Base-by-base conservation (phyloP, 2,113 vertebrate species). In the Myocastor coypus region DNA sequence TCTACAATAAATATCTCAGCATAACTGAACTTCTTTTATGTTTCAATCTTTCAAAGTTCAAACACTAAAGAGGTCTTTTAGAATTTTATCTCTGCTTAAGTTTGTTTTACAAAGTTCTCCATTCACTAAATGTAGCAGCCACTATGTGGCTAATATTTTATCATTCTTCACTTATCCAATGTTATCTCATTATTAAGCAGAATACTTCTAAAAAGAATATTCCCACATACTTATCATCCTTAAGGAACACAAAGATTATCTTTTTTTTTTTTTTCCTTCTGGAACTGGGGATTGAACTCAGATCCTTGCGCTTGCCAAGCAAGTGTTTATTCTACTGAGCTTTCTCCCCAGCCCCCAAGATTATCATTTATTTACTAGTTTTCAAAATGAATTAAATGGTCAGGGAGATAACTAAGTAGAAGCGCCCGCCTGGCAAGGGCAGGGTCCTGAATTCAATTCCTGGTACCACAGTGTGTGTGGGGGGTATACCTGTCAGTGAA, bases 291-390 rank as follows among this genome's bases (percentile, higher is more conserved):
- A n/a, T n/a, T n/a, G n/a, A n/a, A n/a, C n/a, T n/a, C n/a, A n/a
- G n/a, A n/a, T n/a, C n/a, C n/a, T n/a, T n/a, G n/a, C n/a, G n/a
- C n/a, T n/a, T n/a, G n/a, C n/a, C n/a, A n/a, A n/a, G n/a, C n/a
- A n/a, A n/a, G n/a, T n/a, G n/a, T n/a, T n/a, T n/a, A n/a, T n/a
- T n/a, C n/a, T n/a, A n/a, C n/a, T n/a, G n/a, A n/a, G n/a, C n/a
- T n/a, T n/a, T n/a, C n/a, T n/a, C n/a, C n/a, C n/a, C n/a, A n/a
- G n/a, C n/a, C n/a, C n/a, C n/a, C n/a, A n/a, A n/a, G n/a, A 83
- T 63, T 93, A 80, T 57, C 61, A 71, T 71, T 96, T 73, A 77
- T 52, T 87, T 92, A 55, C 11, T 37, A 89, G 71, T 57, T 96
- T 92, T 92, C 84, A 88, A 78, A 92, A 68, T 50, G 32, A 91